Evolutionary conservation across 2,888 invertebrate species (phyloP), one percentile per base, ranked within the genome.

Genomic region (Agrotis exclamationis): DNA sequence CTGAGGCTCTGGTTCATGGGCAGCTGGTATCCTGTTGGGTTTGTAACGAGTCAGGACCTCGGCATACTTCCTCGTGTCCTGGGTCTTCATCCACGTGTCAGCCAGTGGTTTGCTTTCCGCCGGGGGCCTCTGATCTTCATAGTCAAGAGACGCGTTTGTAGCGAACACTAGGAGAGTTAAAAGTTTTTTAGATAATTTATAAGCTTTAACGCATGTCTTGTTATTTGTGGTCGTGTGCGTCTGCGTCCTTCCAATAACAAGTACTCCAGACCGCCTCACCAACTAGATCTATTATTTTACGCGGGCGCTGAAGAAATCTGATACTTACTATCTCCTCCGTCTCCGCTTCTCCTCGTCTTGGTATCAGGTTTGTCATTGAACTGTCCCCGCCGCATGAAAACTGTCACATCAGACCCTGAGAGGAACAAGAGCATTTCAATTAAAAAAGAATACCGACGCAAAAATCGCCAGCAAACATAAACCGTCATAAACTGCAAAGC

Each of bases 341-440:
- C 85, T 1, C 82, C 87, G 45, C 85, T 79, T 77, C 90, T 87
- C 65, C 88, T 84, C 2, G n/a, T 3, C 14, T 53, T 22, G 1
- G 88, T 53, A 44, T 89, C 87, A 0, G 90, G 86, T n/a, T 75
- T 83, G 50, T 93, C 92, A 48, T 87, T 76, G 76, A 91, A 92
- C 77, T 91, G 91, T 11, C 94, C 94, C 3, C 93, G 90, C 2
- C 92, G 89, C 88, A 94, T 89, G 80, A 88, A 93, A 0, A 94
- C 90, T 2, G 90, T 87, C 4, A 93, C 86, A 71, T 93, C 92
- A 47, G 88, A 82, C 14, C 86, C 94, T 93, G 57, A 28, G 47
- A 56, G 45, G 13, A 48, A 50, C 16, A 58, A 45, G 5, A 22
- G 47, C 6, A 24, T 7, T 33, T 4, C 7, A 33, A 33, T 28